Evolutionary conservation across 1,140 invertebrate species (phyloP).

Genomic region (Drosophila bocki): DNA sequence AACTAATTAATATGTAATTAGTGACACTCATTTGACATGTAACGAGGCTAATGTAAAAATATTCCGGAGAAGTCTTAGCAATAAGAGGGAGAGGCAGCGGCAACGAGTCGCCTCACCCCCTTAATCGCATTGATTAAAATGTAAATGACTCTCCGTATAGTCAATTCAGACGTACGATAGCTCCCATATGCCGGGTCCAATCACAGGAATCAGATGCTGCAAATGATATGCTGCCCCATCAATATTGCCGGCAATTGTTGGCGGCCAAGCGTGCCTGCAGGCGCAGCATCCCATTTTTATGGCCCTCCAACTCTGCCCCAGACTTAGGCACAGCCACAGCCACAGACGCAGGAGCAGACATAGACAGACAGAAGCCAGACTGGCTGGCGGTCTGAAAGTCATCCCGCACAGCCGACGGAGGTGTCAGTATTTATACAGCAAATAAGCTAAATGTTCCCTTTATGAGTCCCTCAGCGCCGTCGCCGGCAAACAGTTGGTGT

Average conservation of each 20-base stretch:
- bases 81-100: conserved; percentile 8
- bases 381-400: conserved; percentile 34
- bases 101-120: neutral
- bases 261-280: conserved; percentile 51
- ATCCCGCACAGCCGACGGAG: conserved; percentile 42
- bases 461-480: conserved; percentile 64
- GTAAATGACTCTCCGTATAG: conserved; percentile 41
- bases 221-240: conserved; percentile 46
- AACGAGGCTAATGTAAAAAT: conserved; percentile 53
- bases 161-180: conserved; percentile 36
- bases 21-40: conserved; percentile 67
- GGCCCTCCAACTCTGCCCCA: conserved; percentile 5
- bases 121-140: conserved; percentile 31
- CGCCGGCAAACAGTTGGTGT: conserved; percentile 46
- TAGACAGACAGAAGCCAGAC: conserved; percentile 20
- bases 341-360: neutral
- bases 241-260: conserved; percentile 55
- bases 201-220: conserved; percentile 40
- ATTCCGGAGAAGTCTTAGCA: neutral
- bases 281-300: conserved; percentile 64
- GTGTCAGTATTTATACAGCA: conserved; percentile 82
- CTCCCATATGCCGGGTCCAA: conserved; percentile 44
- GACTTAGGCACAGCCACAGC: neutral
- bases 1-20: conserved; percentile 75
- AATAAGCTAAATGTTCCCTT: conserved; percentile 81